phyloP scores from a whole-genome alignment of 2,888 invertebrate genomes.

The Apamea anceps region DNA sequence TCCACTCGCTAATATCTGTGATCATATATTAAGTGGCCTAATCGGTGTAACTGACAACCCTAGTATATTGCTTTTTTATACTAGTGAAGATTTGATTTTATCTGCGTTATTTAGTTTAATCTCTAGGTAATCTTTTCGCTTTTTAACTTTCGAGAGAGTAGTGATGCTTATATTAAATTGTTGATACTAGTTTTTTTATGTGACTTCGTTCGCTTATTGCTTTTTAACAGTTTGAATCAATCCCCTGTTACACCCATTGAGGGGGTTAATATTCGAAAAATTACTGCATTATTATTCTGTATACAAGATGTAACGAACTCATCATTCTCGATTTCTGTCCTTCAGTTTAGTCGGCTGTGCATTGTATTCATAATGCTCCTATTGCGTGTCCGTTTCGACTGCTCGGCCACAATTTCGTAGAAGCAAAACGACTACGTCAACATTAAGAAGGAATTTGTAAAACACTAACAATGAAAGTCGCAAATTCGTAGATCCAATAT shows the following conservation, averaged over 20 bases:
- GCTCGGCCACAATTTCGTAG: too few species aligned
- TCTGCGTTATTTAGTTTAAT: constrained; percentile 59
- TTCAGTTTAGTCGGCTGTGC: too few species aligned
- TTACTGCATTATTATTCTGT: background rate
- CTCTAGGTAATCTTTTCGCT: constrained; percentile 48
- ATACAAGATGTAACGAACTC: too few species aligned
- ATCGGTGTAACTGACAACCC: constrained; percentile 79
- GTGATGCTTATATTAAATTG: constrained; percentile 1
- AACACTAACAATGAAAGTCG: too few species aligned
- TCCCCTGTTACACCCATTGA: background rate
- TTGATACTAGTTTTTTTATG: background rate
- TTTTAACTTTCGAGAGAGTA: constrained; percentile 27
- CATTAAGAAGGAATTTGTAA: too few species aligned
- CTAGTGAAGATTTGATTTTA: constrained; percentile 67
- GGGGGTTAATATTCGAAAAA: background rate
- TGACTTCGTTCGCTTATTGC: background rate
- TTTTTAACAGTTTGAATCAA: background rate
- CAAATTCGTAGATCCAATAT: too few species aligned
- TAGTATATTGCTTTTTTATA: constrained; percentile 71
- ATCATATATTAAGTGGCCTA: constrained; percentile 85
- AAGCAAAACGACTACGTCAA: too few species aligned
- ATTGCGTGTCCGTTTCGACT: too few species aligned
- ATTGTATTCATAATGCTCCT: too few species aligned
- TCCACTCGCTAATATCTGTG: constrained; percentile 81
- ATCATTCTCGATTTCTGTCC: too few species aligned